A percentile compares a stretch with the other conserved stretches of the same genome.
phyloP scores from a whole-genome alignment of 2,113 vertebrate species.

The Pseudorhombus dupliciocellatus region DNA sequence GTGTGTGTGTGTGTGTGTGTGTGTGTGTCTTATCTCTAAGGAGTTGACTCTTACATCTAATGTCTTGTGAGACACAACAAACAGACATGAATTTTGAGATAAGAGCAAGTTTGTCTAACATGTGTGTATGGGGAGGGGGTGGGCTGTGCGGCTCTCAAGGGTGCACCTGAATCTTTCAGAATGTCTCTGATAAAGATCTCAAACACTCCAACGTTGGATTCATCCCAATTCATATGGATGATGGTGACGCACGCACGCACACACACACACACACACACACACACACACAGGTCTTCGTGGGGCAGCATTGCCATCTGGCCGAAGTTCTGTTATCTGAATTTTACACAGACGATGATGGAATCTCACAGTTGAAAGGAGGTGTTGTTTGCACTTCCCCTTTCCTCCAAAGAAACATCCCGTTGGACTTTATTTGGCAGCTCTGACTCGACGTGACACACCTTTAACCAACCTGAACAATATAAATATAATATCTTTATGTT shows the following conservation, averaged over 20 bases:
- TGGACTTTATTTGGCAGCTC: no score
- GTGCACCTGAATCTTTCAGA: constrained; percentile 22
- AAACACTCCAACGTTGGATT: constrained; percentile 40
- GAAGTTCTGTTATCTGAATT: no score
- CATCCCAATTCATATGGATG: constrained; percentile 28
- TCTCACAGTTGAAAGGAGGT: no score
- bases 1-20: no score
- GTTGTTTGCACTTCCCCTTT: no score
- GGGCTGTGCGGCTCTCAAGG: constrained; percentile 48
- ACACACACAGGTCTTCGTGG: no score
- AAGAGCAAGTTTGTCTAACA: constrained; percentile 24
- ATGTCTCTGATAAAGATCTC: constrained; percentile 59
- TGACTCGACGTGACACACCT: no score
- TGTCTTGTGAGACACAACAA: constrained; percentile 36
- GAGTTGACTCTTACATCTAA: constrained; percentile 39
- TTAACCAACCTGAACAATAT: no score
- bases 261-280: constrained; percentile 10
- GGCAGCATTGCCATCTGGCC: no score
- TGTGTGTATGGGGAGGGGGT: not conserved
- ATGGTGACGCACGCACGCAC: not conserved
- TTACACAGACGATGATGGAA: no score
- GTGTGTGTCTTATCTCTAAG: constrained; percentile 11
- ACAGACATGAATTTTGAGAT: constrained; percentile 41
- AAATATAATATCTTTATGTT: no score
- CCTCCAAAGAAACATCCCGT: no score